phyloP scores from a whole-genome alignment of 1,140 invertebrate species.

The Rhizoglyphus robini region DNA sequence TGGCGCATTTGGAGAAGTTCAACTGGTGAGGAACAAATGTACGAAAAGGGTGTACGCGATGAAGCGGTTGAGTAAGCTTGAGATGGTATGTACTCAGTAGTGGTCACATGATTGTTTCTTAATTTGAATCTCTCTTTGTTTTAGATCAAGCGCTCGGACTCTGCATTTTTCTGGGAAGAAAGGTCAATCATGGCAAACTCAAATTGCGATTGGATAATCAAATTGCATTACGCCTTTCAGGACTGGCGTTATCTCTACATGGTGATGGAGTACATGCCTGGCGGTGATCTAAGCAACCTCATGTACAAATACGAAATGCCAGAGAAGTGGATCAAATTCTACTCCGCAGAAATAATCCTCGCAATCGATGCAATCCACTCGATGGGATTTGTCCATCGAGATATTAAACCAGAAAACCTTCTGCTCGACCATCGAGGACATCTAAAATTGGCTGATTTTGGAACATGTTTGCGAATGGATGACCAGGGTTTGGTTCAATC shows the following conservation, averaged over 20 bases:
- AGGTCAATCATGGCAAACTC: constrained; percentile 98
- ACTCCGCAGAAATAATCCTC: constrained; percentile 95
- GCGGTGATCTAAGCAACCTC: constrained; percentile 93
- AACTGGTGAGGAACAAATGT: constrained; percentile 84
- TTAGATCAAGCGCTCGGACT: constrained; percentile 91
- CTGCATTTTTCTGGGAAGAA: constrained; percentile 99
- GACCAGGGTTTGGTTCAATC: constrained; percentile 81
- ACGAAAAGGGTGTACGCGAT: constrained; percentile 92
- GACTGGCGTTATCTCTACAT: constrained; percentile 92
- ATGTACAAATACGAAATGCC: constrained; percentile 98
- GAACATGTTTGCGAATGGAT: constrained; percentile 98
- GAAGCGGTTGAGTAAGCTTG: constrained; percentile 97
- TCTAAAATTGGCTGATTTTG: constrained; percentile 95
- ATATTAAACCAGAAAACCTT: constrained; percentile 80
- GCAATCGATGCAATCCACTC: constrained; percentile 95
- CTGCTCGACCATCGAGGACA: constrained; percentile 84
- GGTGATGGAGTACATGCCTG: constrained; percentile 99
- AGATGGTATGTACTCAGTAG: constrained; percentile 77
- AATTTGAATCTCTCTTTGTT: constrained; percentile 21
- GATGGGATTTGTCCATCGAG: constrained; percentile 95
- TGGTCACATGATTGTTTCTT: not conserved
- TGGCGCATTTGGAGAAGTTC: constrained; percentile 97
- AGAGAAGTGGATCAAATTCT: constrained; percentile 98
- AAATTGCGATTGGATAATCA: constrained; percentile 95
- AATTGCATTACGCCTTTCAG: constrained; percentile 94